These are phyloP conservation scores for Python bivittatus DNA, from an alignment of 2,113 vertebrate genomes.

Conservation along the genomic window DNA sequence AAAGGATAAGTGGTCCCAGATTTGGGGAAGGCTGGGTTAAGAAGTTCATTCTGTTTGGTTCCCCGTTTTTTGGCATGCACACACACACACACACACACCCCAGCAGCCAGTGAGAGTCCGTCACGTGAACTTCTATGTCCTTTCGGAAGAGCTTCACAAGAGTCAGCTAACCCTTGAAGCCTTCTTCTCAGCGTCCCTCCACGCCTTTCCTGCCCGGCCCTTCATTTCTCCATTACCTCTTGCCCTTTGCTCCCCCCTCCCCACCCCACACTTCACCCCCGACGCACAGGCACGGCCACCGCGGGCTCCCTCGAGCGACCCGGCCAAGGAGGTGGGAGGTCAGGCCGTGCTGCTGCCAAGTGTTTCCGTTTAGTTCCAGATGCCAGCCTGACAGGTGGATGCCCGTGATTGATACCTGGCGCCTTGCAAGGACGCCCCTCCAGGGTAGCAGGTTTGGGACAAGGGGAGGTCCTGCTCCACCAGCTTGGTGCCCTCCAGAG, in stretches of 20 bases:
- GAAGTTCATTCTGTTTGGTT: no score
- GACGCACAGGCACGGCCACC: not conserved
- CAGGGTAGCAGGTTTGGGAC: not conserved
- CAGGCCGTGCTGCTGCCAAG: constrained; percentile 72
- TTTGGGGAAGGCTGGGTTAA: no score
- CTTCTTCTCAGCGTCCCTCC: not conserved
- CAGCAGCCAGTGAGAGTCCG: no score
- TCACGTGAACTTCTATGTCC: no score
- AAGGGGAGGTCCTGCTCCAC: not conserved
- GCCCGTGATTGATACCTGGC: constrained; percentile 87
- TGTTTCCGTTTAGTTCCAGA: constrained; percentile 98
- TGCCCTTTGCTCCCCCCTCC: fast-evolving
- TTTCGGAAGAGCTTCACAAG: not conserved
- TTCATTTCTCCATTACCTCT: not conserved
- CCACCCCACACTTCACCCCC: not conserved
- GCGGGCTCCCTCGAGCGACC: constrained; percentile 40
- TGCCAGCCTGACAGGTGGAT: constrained; percentile 91
- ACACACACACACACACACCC: no score
- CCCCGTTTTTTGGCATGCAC: no score
- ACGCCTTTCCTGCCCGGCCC: not conserved
- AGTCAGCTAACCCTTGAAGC: not conserved
- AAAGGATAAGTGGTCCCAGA: no score
- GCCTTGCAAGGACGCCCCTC: constrained; percentile 48
- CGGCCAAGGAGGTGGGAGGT: constrained; percentile 37
- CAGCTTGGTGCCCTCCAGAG: not conserved